Evolutionary conservation across 2,888 invertebrate genomes (phyloP).

Genomic region (Ophioninae sp.): DNA sequence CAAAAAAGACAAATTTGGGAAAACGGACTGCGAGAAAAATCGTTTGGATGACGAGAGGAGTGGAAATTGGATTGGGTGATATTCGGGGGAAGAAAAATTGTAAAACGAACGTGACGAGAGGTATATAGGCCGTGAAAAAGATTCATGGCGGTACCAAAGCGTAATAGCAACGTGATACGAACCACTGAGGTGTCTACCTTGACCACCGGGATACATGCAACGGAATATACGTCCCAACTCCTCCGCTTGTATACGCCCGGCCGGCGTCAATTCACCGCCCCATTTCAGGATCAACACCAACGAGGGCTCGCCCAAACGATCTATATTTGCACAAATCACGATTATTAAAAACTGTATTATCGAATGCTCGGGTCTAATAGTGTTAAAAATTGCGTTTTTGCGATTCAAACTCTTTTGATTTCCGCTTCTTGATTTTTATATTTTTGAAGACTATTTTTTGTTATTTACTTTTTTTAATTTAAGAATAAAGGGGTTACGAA

Average conservation of each 20-base stretch:
- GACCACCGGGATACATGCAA: slow-evolving; percentile 99
- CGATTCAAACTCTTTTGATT: too few species aligned
- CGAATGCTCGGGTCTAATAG: too few species aligned
- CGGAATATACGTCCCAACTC: slow-evolving; percentile 98
- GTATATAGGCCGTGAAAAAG: slow-evolving; percentile 12
- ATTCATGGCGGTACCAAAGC: slow-evolving; percentile 66
- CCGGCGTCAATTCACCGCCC: slow-evolving; percentile 99
- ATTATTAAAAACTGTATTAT: neutral
- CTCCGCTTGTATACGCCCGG: slow-evolving; percentile 98
- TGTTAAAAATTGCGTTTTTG: too few species aligned
- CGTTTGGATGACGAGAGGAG: neutral
- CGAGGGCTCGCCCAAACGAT: slow-evolving; percentile 94
- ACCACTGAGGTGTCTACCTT: slow-evolving; percentile 93
- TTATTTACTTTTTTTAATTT: too few species aligned
- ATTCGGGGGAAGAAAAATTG: neutral
- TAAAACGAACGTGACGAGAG: slow-evolving; percentile 44
- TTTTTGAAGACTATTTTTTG: too few species aligned
- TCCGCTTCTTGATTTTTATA: too few species aligned
- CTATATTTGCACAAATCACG: slow-evolving; percentile 79
- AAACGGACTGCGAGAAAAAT: too few species aligned
- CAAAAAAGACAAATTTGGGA: too few species aligned
- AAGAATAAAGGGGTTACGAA: too few species aligned
- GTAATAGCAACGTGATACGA: slow-evolving; percentile 82
- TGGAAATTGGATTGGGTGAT: slow-evolving; percentile 3
- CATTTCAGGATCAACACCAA: slow-evolving; percentile 98